Evolutionary conservation across 1,140 invertebrate genomes (phyloP), one percentile per base, ranked within the genome.

Genomic region (Cecropterus lyciades): DNA sequence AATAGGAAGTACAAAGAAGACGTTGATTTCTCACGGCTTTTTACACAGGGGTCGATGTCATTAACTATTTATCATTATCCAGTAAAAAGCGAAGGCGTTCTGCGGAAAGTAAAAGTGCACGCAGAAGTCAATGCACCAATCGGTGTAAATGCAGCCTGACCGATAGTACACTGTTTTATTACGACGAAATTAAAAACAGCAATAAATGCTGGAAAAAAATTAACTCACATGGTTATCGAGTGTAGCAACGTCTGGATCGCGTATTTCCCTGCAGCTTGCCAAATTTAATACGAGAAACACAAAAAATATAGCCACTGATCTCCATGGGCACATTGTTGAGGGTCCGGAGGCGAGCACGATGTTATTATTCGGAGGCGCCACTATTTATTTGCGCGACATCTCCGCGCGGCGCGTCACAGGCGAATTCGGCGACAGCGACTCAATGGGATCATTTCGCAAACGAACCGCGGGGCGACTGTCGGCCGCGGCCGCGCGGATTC

Each of bases 401-500:
- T 83, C 87, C 74, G 73, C 73, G 52, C 78, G 65, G 66, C 81
- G 75, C 79, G 78, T 84, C 76, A 82, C 77, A 82, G 73, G 71
- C 78, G 67, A 80, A 80, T 83, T 87, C 72, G 78, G 73, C 70
- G 77, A 64, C 67, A 69, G 75, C 72, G 69, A 67, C 77, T 79
- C 75, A 83, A 83, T 85, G 80, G 80, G 85, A 89, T 90, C 86
- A 86, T 89, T 91, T 87, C 84, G 87, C 85, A 85, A 88, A 82
- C 77, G 73, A 75, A 73, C 74, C 75, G 79, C 79, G 69, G 85
- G 81, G 82, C 82, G 83, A 88, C 77, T 87, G 81, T 79, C 82
- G 84, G 85, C 82, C 85, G 84, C 84, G 75, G 77, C 81, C 84
- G 83, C 78, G 73, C 82, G 83, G 83, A 69, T 65, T 83, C 77